Evolutionary conservation across 2,797 vertebrate species (phyloP).

Genomic region (Silurus lanzhouensis): DNA sequence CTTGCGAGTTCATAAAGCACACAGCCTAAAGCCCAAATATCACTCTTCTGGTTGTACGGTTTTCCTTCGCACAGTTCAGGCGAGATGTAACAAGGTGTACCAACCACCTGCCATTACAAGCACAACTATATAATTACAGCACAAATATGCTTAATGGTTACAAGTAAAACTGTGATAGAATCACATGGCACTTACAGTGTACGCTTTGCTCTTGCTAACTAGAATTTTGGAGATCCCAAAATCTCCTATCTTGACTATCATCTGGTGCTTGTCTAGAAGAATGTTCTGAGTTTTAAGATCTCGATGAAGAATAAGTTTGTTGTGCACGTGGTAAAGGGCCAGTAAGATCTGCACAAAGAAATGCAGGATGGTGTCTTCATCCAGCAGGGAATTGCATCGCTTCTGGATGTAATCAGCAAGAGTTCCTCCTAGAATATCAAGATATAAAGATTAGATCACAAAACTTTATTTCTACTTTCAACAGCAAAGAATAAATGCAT

Average conservation of each 20-base stretch:
- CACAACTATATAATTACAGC: background rate
- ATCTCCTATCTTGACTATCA: slow-evolving; percentile 97
- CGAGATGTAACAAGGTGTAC: slow-evolving; percentile 97
- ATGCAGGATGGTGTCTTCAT: slow-evolving; percentile 96
- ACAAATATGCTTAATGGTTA: background rate
- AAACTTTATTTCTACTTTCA: background rate
- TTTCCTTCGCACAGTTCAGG: slow-evolving; percentile 98
- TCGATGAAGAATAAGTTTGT: slow-evolving; percentile 95
- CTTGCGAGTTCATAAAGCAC: slow-evolving; percentile 96
- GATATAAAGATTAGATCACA: background rate
- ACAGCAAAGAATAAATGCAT: background rate
- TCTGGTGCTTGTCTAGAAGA: slow-evolving; percentile 95
- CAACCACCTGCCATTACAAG: slow-evolving; percentile 85
- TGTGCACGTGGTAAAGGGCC: slow-evolving; percentile 94
- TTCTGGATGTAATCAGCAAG: slow-evolving; percentile 97
- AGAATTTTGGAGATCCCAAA: slow-evolving; percentile 99
- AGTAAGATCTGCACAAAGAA: slow-evolving; percentile 98
- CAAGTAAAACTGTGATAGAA: background rate
- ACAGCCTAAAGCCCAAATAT: slow-evolving; percentile 98
- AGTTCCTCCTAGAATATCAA: slow-evolving; percentile 79
- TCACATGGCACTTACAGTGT: slow-evolving; percentile 79
- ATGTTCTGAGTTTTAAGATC: slow-evolving; percentile 99
- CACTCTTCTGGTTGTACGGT: slow-evolving; percentile 98
- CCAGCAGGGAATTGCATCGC: slow-evolving; percentile 93
- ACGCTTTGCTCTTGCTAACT: slow-evolving; percentile 99